These are phyloP conservation scores for Tetramorium parvispinum DNA, from an alignment of 1,140 invertebrate genomes.

Conservation along the genomic window DNA sequence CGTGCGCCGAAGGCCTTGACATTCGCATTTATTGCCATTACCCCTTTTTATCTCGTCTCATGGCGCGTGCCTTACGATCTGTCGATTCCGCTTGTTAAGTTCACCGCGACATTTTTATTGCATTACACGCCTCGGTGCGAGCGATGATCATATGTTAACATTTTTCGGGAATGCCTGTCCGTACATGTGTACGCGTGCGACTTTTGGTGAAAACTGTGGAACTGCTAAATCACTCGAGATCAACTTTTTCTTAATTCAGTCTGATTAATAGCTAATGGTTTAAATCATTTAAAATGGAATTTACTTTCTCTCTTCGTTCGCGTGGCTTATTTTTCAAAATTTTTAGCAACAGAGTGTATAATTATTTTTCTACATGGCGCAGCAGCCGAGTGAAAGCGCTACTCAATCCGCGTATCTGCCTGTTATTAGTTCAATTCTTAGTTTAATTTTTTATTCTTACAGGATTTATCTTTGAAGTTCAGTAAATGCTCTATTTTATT, in stretches of 20 bases:
- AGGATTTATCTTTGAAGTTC: neutral
- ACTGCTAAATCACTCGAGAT: neutral
- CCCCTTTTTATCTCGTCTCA: slow-evolving; percentile 42
- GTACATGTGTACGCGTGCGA: neutral
- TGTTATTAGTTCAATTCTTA: neutral
- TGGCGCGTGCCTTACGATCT: slow-evolving; percentile 9
- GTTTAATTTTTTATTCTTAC: neutral
- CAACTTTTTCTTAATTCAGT: neutral
- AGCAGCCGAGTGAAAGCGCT: neutral
- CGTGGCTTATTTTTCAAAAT: neutral
- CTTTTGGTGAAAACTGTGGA: neutral
- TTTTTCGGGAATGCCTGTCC: neutral
- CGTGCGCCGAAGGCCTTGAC: slow-evolving; percentile 46
- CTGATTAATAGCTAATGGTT: neutral
- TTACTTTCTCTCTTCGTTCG: neutral
- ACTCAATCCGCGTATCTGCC: neutral
- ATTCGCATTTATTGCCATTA: slow-evolving; percentile 57
- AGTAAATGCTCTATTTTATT: neutral
- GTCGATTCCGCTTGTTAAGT: slow-evolving; percentile 45
- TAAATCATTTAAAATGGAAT: neutral
- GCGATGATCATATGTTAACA: neutral
- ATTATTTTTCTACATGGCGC: neutral
- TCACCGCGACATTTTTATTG: slow-evolving; percentile 16
- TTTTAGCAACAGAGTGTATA: neutral
- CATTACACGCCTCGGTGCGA: neutral